phyloP scores from a whole-genome alignment of 1,140 invertebrate species.

The Zophobas morio region DNA sequence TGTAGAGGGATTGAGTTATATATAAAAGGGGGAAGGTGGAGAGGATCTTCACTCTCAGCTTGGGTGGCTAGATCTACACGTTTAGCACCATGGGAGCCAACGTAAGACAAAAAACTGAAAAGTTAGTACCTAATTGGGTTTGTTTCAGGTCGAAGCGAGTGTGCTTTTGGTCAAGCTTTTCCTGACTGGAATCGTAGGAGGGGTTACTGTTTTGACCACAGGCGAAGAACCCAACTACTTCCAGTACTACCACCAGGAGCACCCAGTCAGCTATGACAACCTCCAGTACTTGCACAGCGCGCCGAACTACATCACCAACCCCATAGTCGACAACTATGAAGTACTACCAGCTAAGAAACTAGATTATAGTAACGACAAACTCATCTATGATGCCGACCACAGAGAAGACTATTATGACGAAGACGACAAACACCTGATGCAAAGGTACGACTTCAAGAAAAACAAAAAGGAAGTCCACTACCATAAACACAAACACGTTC shows the following conservation, averaged over 20 bases:
- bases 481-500: conserved; percentile 53
- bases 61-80: conserved; percentile 21
- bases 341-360: background rate
- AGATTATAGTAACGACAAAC: background rate
- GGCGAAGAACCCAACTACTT: background rate
- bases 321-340: background rate
- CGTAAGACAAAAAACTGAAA: background rate
- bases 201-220: background rate
- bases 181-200: conserved; percentile 5
- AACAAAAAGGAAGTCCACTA: conserved; percentile 52
- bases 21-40: background rate
- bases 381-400: conserved; percentile 5
- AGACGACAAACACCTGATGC: conserved; percentile 4
- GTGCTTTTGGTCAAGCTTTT: conserved; percentile 22
- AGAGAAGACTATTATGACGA: conserved; percentile 25
- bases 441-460: conserved; percentile 12
- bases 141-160: conserved; percentile 25
- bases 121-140: background rate
- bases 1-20: conserved; percentile 26
- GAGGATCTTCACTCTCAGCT: conserved; percentile 28
- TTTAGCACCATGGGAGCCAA: conserved; percentile 40
- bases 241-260: background rate
- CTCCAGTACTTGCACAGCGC: conserved; percentile 22
- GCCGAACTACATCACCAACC: conserved; percentile 6
- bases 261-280: conserved; percentile 2